Percentiles rank a stretch among this genome's conserved stretches.
These are phyloP conservation scores for Phylloscopus trochiloides DNA, from an alignment of 2,113 vertebrate genomes.

Conservation along the genomic window DNA sequence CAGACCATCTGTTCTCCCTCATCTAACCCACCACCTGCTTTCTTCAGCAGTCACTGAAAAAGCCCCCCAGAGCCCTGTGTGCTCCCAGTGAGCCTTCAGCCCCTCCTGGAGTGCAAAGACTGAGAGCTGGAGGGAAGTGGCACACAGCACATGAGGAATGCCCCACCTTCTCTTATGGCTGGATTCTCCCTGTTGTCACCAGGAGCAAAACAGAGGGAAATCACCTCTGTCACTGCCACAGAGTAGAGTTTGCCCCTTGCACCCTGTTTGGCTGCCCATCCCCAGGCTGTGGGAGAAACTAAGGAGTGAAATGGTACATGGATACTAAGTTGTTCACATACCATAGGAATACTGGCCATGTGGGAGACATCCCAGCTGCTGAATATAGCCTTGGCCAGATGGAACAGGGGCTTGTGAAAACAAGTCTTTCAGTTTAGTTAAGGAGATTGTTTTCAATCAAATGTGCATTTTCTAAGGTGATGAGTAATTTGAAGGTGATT, in stretches of 20 bases:
- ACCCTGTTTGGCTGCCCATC: not conserved
- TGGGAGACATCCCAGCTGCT: not conserved
- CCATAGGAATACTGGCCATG: not conserved
- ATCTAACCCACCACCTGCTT: not conserved
- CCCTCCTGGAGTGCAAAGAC: not conserved
- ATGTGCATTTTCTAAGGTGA: not conserved
- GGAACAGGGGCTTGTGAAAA: not conserved
- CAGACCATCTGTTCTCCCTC: not conserved
- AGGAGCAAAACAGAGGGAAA: not conserved
- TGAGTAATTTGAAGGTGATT: not conserved
- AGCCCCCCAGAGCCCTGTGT: not conserved
- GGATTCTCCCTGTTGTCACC: accelerated
- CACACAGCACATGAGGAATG: not conserved
- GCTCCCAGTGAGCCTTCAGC: not conserved
- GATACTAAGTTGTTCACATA: not conserved
- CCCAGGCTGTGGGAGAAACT: not conserved
- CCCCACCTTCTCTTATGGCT: not conserved
- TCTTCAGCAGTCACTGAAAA: not conserved
- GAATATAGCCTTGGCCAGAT: not conserved
- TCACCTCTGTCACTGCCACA: not conserved
- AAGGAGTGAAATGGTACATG: not conserved
- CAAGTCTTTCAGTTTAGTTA: not conserved
- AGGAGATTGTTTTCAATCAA: not conserved
- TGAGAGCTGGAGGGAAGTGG: not conserved
- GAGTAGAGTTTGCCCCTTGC: not conserved